A percentile compares a stretch with the other conserved stretches of the same genome.
Conservation (phyloP, 2,888 invertebrate genomes). For the Auanema sp. region DNA sequence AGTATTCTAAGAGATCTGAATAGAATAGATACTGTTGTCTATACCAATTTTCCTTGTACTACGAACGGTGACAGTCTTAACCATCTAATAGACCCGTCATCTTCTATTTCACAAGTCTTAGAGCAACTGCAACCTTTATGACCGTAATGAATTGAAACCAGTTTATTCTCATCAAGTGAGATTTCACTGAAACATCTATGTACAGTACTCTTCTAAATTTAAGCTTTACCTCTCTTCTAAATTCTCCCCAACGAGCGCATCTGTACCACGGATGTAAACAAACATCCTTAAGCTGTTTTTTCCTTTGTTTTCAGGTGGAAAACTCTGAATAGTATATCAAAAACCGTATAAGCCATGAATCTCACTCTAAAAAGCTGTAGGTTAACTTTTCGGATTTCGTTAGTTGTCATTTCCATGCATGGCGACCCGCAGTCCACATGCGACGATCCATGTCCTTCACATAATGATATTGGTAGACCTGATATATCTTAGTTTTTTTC, state of each 20-base stretch:
- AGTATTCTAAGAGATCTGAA: no score
- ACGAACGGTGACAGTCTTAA: slow-evolving; percentile 18
- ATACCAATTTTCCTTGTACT: slow-evolving; percentile 10
- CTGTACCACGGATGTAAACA: no score
- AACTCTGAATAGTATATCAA: no score
- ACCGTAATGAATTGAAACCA: neutral
- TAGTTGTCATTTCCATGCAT: slow-evolving; percentile 12
- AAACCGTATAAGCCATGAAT: no score
- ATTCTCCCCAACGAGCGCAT: no score
- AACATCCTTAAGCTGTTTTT: no score
- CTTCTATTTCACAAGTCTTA: neutral
- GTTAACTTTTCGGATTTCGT: slow-evolving; percentile 15
- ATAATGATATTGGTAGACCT: slow-evolving; percentile 16
- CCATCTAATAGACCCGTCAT: slow-evolving; percentile 13
- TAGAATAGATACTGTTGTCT: no score
- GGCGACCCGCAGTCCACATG: slow-evolving; percentile 7
- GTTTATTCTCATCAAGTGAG: neutral
- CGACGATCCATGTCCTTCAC: slow-evolving; percentile 11
- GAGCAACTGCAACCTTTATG: neutral
- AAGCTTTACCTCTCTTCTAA: no score
- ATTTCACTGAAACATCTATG: slow-evolving; percentile 19
- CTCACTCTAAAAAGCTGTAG: slow-evolving; percentile 9
- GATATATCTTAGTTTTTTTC: neutral
- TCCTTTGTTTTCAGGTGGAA: neutral
- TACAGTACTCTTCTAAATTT: no score